Base-by-base conservation (phyloP, 2,888 invertebrate species). In the Athetis lepigone region DNA sequence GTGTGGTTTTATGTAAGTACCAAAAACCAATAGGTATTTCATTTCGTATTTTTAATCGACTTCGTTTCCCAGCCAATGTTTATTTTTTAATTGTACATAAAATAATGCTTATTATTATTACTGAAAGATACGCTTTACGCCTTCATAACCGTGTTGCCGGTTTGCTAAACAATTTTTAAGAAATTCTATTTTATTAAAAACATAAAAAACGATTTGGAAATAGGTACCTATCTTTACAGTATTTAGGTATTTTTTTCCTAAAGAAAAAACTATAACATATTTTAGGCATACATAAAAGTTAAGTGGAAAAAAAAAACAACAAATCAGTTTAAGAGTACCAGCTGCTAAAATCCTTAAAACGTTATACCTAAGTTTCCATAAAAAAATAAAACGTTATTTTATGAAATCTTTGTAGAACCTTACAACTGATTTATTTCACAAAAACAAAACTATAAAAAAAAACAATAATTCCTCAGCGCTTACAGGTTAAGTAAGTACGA, bases 401-500 rank as follows among this genome's bases (percentile, higher is more conserved):
- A 0, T 5, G 16, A 8, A 29, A 4, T 29, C 37, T 9, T 16
- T 6, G n/a, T 7, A 7, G 37, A 9, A 4, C 3, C 4, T 25
- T 6, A n/a, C 9, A 45, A 42, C 1, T 46, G 4, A 19, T 16
- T 16, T 33, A 43, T 16, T 36, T 39, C 7, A 9, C 3, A 9
- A 3, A 59, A 43, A 33, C 29, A 29, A 13, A 33, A 11, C 0
- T 9, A 4, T 29, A 13, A 33, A 33, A 33, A 33, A 33, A 2
- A 33, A 23, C 0, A 37, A 23, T 37, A 5, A 1, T 16, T 2
- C 7, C 5, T n/a, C 18, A 25, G 19, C 16, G 29, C 8, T 52
- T 7, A 45, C 36, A n/a, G 50, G 25, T 61, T 62, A 29, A 18
- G 33, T 62, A 29, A 18, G 33, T 18, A 13, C 40, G 4, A 21